Percentiles rank a stretch among this genome's conserved stretches.
phyloP scores from a whole-genome alignment of 2,113 vertebrate genomes.

The Hippocampus comes region DNA sequence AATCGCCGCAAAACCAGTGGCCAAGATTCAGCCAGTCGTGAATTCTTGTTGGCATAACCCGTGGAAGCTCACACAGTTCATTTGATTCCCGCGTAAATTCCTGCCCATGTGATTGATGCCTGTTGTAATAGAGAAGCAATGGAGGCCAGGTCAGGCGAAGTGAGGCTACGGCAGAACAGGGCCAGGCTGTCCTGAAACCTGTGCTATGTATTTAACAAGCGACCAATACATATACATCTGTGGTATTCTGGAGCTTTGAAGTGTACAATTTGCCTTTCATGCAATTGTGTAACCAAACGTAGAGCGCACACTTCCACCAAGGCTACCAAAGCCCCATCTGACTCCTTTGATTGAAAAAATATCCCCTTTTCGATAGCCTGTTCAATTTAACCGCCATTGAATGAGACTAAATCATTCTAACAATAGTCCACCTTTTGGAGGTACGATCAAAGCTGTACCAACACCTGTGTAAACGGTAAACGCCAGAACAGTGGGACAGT shows the following conservation, averaged over 20 bases:
- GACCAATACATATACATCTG: no score
- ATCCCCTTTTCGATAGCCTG: not conserved
- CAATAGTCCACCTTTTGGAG: not conserved
- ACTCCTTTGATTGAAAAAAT: not conserved
- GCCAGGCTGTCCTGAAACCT: no score
- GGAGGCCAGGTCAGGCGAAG: no score
- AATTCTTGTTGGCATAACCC: no score
- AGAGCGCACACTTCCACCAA: not conserved
- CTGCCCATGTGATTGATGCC: no score
- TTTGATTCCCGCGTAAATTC: no score
- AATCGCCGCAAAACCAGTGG: no score
- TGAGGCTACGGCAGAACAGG: no score
- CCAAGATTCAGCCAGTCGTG: no score
- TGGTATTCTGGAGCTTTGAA: not conserved
- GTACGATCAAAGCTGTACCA: not conserved
- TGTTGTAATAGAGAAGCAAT: no score
- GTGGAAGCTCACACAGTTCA: no score
- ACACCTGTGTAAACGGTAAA: not conserved
- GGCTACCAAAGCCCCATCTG: not conserved
- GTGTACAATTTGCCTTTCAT: not conserved
- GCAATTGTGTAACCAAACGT: not conserved
- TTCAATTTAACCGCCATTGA: not conserved
- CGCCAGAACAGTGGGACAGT: not conserved
- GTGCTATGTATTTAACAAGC: no score
- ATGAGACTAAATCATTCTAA: not conserved